phyloP scores from a whole-genome alignment of 2,888 invertebrate genomes.

The Pandemis corylana region DNA sequence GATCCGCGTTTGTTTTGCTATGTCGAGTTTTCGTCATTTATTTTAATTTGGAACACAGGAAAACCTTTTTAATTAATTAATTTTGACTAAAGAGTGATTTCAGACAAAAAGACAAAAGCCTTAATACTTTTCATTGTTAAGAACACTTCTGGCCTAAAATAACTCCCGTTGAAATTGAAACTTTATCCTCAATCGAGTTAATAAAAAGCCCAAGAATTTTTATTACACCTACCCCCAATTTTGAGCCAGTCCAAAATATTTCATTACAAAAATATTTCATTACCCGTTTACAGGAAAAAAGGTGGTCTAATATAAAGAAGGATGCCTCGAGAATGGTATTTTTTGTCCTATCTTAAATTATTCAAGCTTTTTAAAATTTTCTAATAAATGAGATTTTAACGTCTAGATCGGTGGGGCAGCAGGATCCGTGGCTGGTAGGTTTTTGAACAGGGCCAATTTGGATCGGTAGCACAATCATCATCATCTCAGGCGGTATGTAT shows the following conservation, averaged over 20 bases:
- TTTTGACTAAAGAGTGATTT: too few species aligned
- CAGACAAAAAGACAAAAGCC: too few species aligned
- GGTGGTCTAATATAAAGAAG: background rate
- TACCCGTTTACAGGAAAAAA: conserved; percentile 1
- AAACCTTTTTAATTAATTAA: too few species aligned
- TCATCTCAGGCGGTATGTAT: too few species aligned
- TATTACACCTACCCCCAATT: conserved; percentile 30
- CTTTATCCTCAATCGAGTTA: conserved; percentile 31
- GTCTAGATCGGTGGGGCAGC: too few species aligned
- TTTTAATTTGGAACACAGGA: too few species aligned
- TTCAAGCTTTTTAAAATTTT: background rate
- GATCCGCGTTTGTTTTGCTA: too few species aligned
- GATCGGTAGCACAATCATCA: too few species aligned
- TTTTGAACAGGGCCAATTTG: too few species aligned
- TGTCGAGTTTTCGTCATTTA: too few species aligned
- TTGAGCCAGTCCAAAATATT: conserved; percentile 15
- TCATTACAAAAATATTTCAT: conserved; percentile 32
- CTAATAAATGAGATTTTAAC: too few species aligned
- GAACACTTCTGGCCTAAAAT: conserved; percentile 10
- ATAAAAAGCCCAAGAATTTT: conserved; percentile 37
- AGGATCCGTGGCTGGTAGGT: too few species aligned
- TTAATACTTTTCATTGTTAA: background rate
- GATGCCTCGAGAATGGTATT: background rate
- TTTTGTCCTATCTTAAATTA: background rate
- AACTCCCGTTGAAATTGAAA: conserved; percentile 22